Evolutionary conservation across 2,888 invertebrate genomes (phyloP).

Genomic region (Calliphora vomitoria): DNA sequence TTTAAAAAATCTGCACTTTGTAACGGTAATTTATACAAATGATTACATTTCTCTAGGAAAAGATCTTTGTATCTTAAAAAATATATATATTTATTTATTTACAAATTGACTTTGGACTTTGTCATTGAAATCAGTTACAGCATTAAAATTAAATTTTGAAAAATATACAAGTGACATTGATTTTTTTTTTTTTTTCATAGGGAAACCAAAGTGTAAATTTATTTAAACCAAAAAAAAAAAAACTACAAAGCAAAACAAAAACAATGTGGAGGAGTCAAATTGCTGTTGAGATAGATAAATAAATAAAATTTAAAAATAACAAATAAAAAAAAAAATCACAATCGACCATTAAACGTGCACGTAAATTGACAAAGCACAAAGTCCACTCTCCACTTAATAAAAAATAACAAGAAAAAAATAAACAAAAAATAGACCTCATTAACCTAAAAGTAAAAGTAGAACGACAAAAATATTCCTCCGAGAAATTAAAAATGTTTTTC

Average conservation of each 20-base stretch:
- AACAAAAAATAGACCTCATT: slow-evolving; percentile 25
- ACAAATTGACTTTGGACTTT: slow-evolving; percentile 59
- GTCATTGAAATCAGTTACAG: slow-evolving; percentile 47
- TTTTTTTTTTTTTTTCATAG: slow-evolving; percentile 38
- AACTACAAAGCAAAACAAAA: not conserved
- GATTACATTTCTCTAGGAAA: not conserved
- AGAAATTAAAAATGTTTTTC: not conserved
- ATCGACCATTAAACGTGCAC: not conserved
- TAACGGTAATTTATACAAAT: not conserved
- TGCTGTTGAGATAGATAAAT: slow-evolving; percentile 35
- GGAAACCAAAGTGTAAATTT: slow-evolving; percentile 39
- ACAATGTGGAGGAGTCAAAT: slow-evolving; percentile 66
- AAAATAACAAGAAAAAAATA: not conserved
- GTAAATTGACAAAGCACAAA: slow-evolving; percentile 46
- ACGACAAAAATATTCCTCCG: not conserved
- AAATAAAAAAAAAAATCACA: slow-evolving; percentile 2
- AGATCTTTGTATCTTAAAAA: not conserved
- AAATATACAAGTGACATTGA: slow-evolving; percentile 49
- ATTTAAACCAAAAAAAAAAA: slow-evolving; percentile 12
- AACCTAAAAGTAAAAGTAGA: slow-evolving; percentile 53
- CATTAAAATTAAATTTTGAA: slow-evolving; percentile 38
- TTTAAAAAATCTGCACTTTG: slow-evolving; percentile 7
- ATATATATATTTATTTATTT: slow-evolving; percentile 21
- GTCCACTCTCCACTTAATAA: slow-evolving; percentile 39
- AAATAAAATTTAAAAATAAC: slow-evolving; percentile 24